phyloP scores from a whole-genome alignment of 2,888 invertebrate genomes.

The Leucophenga montana region DNA sequence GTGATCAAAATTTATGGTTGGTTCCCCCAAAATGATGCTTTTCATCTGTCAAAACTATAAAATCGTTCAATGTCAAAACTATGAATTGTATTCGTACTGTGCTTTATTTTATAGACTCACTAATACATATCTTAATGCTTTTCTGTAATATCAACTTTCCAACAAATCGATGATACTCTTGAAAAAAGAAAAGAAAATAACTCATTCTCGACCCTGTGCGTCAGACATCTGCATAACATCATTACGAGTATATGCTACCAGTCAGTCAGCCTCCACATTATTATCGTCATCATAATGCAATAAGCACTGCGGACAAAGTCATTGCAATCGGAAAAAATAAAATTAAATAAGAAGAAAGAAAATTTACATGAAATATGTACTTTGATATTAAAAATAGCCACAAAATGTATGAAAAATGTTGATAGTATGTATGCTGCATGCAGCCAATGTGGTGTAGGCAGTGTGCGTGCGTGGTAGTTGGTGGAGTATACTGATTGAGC shows the following conservation, averaged over 20 bases:
- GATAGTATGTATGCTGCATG: conserved; percentile 48
- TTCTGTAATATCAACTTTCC: too few species aligned
- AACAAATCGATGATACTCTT: too few species aligned
- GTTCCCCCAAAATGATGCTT: too few species aligned
- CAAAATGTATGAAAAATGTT: conserved; percentile 28
- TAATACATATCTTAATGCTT: too few species aligned
- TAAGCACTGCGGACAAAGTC: conserved; percentile 36
- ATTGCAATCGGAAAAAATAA: conserved; percentile 43
- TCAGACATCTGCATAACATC: conserved; percentile 5
- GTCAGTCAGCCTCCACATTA: neutral
- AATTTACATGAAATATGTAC: conserved; percentile 66
- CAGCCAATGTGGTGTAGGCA: conserved; percentile 45
- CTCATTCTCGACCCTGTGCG: neutral
- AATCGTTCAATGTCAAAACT: too few species aligned
- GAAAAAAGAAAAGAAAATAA: too few species aligned
- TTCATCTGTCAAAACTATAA: too few species aligned
- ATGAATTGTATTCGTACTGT: too few species aligned
- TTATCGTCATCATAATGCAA: conserved; percentile 24
- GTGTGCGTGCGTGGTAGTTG: neutral
- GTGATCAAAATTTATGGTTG: too few species aligned
- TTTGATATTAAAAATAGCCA: conserved; percentile 59
- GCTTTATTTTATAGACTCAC: too few species aligned
- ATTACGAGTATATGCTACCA: neutral
- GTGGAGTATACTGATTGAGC: neutral
- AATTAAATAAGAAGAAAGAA: conserved; percentile 49